Evolutionary conservation across 2,888 invertebrate genomes (phyloP), one percentile per base, ranked within the genome.

Genomic region (Onthophagus sagittarius): DNA sequence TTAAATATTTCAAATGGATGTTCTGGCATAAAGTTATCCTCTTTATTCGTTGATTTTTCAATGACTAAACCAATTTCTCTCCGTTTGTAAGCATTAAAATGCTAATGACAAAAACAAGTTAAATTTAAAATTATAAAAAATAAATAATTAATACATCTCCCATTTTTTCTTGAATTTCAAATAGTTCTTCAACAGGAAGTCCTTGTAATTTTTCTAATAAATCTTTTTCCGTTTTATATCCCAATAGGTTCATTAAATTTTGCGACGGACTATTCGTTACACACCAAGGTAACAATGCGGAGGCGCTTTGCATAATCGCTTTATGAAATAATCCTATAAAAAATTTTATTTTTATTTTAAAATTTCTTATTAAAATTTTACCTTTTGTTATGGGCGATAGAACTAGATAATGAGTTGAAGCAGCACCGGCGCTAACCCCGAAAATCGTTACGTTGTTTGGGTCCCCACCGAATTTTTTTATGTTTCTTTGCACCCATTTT

Each of bases 361-460:
- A 53, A 53, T 53, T 53, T 53, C 6, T 53, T 53, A 7, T 2
- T 53, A 53, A 53, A 53, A 11, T 53, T 9, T 53, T 53, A 53
- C 74, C 74, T 75, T 71, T 85, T 0, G 88, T 82, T 80, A 87
- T 84, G 63, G 87, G 86, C 0, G 88, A 87, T 2, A 88, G 78
- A 77, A 86, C 83, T 78, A 88, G 83, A 72, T 85, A 86, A 76
- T 88, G 87, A 0, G 86, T 84, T 2, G 87, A 85, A 15, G 84
- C 85, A 6, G 83, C 87, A 0, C 88, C 88, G 0, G 88, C 88
- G 77, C 88, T 88, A 79, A 87, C 87, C 0, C 88, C 88, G 77
- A 88, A 87, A 11, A 88, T 82, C 0, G 88, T 88, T 0, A 85
- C 87, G 74, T 88, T 88, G 7, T 86, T 80, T 0, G 86, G 83